Evolutionary conservation across 2,888 invertebrate species (phyloP).

Genomic region (Apoderus coryli): DNA sequence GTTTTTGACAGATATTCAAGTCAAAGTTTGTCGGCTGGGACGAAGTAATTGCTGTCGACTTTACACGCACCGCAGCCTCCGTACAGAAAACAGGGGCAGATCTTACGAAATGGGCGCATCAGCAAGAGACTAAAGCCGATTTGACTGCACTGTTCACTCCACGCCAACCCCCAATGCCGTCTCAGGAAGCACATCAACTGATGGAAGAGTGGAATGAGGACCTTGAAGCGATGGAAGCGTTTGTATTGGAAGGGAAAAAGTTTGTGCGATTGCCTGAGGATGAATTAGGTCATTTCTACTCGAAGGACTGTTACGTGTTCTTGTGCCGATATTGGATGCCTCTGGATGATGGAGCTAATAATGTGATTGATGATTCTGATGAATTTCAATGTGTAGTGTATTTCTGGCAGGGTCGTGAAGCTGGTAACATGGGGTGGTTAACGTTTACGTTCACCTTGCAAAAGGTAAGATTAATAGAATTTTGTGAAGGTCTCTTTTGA

Average conservation of each 20-base stretch:
- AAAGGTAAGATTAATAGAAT: too few species aligned
- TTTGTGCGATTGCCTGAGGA: constrained; percentile 94
- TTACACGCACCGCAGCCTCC: constrained; percentile 94
- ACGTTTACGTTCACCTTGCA: constrained; percentile 95
- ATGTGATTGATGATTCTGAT: constrained; percentile 23
- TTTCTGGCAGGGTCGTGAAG: constrained; percentile 98
- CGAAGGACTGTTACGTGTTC: constrained; percentile 94
- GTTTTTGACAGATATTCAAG: constrained; percentile 95
- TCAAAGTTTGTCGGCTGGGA: constrained; percentile 97
- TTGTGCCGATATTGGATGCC: constrained; percentile 88
- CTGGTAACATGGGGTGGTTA: constrained; percentile 98
- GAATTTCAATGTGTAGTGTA: constrained; percentile 90
- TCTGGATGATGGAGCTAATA: constrained; percentile 41
- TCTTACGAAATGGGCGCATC: constrained; percentile 78
- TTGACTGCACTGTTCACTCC: constrained; percentile 91
- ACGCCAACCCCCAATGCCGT: constrained; percentile 74
- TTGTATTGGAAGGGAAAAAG: constrained; percentile 91
- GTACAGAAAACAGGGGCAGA: constrained; percentile 94
- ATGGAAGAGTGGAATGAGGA: constrained; percentile 98
- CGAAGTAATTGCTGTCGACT: constrained; percentile 97
- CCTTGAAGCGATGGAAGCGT: constrained; percentile 93
- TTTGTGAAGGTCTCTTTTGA: too few species aligned
- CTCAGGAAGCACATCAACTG: constrained; percentile 70
- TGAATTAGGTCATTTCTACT: constrained; percentile 85
- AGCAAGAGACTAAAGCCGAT: constrained; percentile 87